Percentiles rank a stretch among this genome's conserved stretches.
These are phyloP conservation scores for Garrulus glandarius DNA, from an alignment of 2,797 vertebrate species.

Conservation along the genomic window DNA sequence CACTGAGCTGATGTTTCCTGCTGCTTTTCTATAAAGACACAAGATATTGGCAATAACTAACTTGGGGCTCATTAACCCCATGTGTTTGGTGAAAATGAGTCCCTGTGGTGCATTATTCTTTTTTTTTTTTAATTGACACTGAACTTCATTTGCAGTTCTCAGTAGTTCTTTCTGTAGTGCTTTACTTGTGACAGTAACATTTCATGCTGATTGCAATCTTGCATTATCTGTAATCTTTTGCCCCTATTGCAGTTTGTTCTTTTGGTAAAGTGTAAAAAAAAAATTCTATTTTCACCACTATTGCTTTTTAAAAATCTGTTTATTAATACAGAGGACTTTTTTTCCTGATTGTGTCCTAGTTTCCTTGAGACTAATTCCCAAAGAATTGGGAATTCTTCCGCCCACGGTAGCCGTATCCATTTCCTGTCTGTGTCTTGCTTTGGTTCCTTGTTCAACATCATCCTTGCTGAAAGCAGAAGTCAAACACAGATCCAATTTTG, in stretches of 20 bases:
- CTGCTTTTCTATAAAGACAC: background rate
- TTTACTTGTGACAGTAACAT: too few relatives aligned
- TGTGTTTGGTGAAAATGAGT: background rate
- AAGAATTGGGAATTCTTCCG: background rate
- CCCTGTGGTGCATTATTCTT: background rate
- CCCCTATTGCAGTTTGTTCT: background rate
- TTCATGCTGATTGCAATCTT: background rate
- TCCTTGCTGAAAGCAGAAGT: background rate
- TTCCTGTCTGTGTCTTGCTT: background rate
- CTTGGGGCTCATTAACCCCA: background rate
- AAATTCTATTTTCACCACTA: background rate
- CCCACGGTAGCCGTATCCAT: background rate
- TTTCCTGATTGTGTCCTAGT: background rate
- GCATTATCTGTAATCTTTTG: slow-evolving; percentile 22
- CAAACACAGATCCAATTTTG: background rate
- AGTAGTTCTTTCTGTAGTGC: background rate
- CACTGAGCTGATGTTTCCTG: background rate
- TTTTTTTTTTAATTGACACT: background rate
- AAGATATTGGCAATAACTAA: background rate
- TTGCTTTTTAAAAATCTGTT: background rate
- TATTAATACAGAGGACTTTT: background rate
- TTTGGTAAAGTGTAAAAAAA: background rate
- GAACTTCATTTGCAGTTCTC: background rate
- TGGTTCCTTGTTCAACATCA: background rate
- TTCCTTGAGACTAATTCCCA: background rate